A percentile compares a stretch with the other conserved stretches of the same genome.
These are phyloP conservation scores for Mycalesis mineus DNA, from an alignment of 2,888 invertebrate genomes.

Conservation along the genomic window DNA sequence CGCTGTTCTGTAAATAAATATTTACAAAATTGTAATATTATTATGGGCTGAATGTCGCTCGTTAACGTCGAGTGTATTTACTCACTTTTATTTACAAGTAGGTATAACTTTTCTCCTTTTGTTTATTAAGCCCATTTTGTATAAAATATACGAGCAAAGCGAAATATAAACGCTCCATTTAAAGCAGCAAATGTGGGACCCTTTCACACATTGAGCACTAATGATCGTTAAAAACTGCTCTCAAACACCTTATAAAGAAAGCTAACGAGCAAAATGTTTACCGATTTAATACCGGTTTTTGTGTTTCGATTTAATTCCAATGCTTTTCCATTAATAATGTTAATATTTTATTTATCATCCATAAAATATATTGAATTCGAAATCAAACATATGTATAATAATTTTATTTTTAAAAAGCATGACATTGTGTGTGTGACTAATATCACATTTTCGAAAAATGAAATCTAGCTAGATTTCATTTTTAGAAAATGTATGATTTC, in stretches of 20 bases:
- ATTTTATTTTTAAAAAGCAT: no score
- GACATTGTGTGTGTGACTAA: no score
- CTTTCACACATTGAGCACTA: constrained; percentile 16
- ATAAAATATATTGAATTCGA: no score
- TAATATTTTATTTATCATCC: no score
- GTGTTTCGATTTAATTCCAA: neutral
- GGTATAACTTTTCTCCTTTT: neutral
- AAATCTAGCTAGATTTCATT: no score
- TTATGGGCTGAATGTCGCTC: neutral
- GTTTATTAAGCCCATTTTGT: constrained; percentile 1
- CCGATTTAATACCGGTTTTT: constrained; percentile 19
- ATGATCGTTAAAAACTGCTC: constrained; percentile 24
- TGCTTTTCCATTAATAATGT: neutral
- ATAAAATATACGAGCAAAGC: constrained; percentile 3
- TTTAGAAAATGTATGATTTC: no score
- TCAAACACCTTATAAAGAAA: constrained; percentile 22
- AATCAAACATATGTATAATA: no score
- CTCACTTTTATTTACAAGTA: neutral
- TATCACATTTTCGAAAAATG: no score
- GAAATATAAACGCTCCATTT: constrained; percentile 15
- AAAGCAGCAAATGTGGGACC: constrained; percentile 15
- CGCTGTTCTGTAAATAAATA: neutral
- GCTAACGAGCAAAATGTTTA: constrained; percentile 22
- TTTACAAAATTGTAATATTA: constrained; percentile 1
- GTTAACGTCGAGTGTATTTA: neutral